phyloP scores from a whole-genome alignment of 2,888 invertebrate genomes.

The Synergus japonicus region DNA sequence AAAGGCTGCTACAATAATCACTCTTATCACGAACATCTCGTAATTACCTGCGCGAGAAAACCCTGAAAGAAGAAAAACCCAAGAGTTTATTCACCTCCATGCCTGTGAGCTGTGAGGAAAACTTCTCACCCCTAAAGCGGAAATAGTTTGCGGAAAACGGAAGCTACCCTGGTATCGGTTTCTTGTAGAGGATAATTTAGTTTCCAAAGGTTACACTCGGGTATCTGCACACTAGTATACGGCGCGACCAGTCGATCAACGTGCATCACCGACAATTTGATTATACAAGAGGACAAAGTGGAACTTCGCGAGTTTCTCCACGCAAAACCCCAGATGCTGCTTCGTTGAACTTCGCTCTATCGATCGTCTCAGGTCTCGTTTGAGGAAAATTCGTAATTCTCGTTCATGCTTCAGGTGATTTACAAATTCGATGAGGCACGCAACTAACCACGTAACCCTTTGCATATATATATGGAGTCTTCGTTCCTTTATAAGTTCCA shows the following conservation, averaged over 20 bases:
- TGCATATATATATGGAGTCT: not conserved
- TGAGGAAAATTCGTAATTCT: conserved; percentile 14
- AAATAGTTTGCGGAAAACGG: not conserved
- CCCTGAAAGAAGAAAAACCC: not conserved
- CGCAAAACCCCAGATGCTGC: conserved; percentile 48
- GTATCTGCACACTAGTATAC: not conserved
- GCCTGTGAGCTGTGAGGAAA: not conserved
- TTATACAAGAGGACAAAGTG: conserved; percentile 53
- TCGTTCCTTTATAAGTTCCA: not conserved
- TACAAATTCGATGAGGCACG: conserved; percentile 7
- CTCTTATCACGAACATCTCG: not conserved
- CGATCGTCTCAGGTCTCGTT: conserved; percentile 47
- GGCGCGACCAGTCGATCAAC: not conserved
- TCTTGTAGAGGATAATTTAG: not conserved
- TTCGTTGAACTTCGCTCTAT: conserved; percentile 54
- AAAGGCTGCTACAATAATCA: not conserved
- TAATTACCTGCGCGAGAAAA: not conserved
- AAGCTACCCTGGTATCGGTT: not conserved
- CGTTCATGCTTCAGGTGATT: not conserved
- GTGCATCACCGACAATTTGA: conserved; percentile 50
- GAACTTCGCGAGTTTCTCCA: conserved; percentile 56
- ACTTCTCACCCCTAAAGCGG: not conserved
- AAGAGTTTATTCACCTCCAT: no score
- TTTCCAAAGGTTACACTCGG: not conserved
- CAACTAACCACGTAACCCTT: not conserved